Conservation (phyloP, 2,797 vertebrate species). For the Liparis tanakae region DNA sequence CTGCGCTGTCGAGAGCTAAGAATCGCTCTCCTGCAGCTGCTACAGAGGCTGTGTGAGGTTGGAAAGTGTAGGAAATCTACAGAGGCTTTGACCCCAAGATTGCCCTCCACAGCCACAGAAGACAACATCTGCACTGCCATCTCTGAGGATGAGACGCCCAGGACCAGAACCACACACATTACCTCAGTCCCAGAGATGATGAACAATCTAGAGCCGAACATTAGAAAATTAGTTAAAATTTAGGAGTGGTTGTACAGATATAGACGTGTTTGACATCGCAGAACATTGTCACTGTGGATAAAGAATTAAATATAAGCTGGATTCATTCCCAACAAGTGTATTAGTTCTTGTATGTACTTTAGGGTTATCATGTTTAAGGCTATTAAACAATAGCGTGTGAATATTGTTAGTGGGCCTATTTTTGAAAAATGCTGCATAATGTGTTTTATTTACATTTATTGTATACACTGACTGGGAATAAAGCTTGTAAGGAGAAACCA, state of each 20-base stretch:
- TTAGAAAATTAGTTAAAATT: constrained; percentile 25
- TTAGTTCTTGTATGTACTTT: neutral
- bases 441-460: neutral
- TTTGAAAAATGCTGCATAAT: neutral
- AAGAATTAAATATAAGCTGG: constrained; percentile 8
- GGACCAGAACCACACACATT: constrained; percentile 11
- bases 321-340: neutral
- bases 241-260: constrained; percentile 11
- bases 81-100: constrained; percentile 22
- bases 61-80: constrained; percentile 59
- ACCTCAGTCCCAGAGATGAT: constrained; percentile 62
- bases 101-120: constrained; percentile 31
- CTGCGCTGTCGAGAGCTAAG: constrained; percentile 88
- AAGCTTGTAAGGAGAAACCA: constrained; percentile 1
- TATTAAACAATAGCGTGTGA: neutral
- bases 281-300: neutral
- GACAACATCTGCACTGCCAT: constrained; percentile 44
- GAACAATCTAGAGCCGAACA: constrained; percentile 43
- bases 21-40: constrained; percentile 70
- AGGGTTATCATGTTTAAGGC: neutral
- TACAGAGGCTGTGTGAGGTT: constrained; percentile 43
- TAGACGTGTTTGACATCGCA: neutral
- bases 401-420: neutral
- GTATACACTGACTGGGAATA: neutral
- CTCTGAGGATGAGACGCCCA: constrained; percentile 34